These are phyloP conservation scores for Umimayanthus kanabou DNA, from an alignment of 92 coral and sea anemone genomes.

Conservation along the genomic window DNA sequence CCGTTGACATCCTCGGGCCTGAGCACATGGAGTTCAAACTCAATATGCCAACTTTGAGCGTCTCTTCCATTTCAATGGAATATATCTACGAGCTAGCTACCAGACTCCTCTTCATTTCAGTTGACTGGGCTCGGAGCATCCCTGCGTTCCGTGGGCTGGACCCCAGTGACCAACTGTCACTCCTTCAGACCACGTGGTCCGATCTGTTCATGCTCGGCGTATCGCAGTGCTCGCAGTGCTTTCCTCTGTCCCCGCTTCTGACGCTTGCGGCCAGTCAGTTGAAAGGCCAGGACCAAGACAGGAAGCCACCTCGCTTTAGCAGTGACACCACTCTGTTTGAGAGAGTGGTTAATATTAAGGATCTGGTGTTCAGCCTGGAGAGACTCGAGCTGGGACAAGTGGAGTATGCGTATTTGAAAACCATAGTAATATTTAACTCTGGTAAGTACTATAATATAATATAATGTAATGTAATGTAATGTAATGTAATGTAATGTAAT, in stretches of 20 bases:
- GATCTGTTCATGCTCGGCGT: slow-evolving; percentile 90
- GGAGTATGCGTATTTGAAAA: slow-evolving; percentile 91
- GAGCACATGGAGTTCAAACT: slow-evolving; percentile 77
- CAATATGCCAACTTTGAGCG: slow-evolving; percentile 70
- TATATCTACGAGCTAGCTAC: slow-evolving; percentile 97
- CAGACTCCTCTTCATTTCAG: slow-evolving; percentile 89
- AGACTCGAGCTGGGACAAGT: slow-evolving; percentile 72
- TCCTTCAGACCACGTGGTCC: slow-evolving; percentile 86
- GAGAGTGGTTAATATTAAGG: slow-evolving; percentile 75
- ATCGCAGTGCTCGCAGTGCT: slow-evolving; percentile 85
- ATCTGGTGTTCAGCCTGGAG: slow-evolving; percentile 88
- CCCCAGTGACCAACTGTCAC: slow-evolving; percentile 75
- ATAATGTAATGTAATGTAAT: too few relatives aligned
- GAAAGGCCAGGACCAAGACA: slow-evolving; percentile 41
- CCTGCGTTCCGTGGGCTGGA: slow-evolving; percentile 75
- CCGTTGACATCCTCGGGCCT: slow-evolving; percentile 53
- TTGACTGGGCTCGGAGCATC: slow-evolving; percentile 91
- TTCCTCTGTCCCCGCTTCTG: slow-evolving; percentile 87
- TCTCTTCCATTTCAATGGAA: slow-evolving; percentile 84
- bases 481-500: too few relatives aligned
- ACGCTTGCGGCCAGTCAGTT: slow-evolving; percentile 71
- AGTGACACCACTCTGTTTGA: slow-evolving; percentile 55
- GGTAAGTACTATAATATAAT: slow-evolving; percentile 55
- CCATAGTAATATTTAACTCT: slow-evolving; percentile 91
- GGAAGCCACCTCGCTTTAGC: slow-evolving; percentile 10